phyloP scores from a whole-genome alignment of 2,797 vertebrate genomes.

The Zenarchopterus dispar region DNA sequence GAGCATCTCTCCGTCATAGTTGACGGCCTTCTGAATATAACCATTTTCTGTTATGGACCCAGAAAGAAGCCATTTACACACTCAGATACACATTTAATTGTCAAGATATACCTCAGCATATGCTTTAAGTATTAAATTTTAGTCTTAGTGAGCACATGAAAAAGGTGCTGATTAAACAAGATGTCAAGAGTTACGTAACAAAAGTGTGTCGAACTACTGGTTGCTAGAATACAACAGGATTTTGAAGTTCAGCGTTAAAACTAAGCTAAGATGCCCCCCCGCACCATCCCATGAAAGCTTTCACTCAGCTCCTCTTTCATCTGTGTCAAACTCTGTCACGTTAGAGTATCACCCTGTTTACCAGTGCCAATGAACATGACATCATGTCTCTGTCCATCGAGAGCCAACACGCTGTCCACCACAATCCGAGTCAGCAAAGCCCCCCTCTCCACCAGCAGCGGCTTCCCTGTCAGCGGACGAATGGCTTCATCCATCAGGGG shows the following conservation, averaged over 20 bases:
- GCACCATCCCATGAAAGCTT: too few relatives aligned
- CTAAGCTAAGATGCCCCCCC: too few relatives aligned
- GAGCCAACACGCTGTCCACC: constrained; percentile 72
- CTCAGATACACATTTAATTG: neutral
- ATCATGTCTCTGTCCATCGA: constrained; percentile 67
- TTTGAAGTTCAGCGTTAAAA: too few relatives aligned
- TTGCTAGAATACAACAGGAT: too few relatives aligned
- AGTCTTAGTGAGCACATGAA: neutral
- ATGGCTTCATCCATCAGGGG: constrained; percentile 81
- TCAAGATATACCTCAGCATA: too few relatives aligned
- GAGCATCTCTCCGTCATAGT: constrained; percentile 80
- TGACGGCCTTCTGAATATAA: constrained; percentile 85
- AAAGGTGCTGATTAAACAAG: neutral
- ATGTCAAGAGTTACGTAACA: too few relatives aligned
- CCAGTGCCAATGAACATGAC: constrained; percentile 86
- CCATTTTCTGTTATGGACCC: constrained; percentile 75
- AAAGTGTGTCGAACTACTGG: too few relatives aligned
- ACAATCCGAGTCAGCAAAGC: constrained; percentile 76
- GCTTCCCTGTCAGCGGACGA: constrained; percentile 64
- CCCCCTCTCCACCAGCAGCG: constrained; percentile 76
- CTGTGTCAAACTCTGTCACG: neutral
- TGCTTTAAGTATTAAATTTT: neutral
- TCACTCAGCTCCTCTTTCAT: neutral
- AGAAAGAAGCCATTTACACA: neutral
- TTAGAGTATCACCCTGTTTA: constrained; percentile 26